Evolutionary conservation across 1,140 invertebrate species (phyloP).

Genomic region (Drosophila fuyamai): DNA sequence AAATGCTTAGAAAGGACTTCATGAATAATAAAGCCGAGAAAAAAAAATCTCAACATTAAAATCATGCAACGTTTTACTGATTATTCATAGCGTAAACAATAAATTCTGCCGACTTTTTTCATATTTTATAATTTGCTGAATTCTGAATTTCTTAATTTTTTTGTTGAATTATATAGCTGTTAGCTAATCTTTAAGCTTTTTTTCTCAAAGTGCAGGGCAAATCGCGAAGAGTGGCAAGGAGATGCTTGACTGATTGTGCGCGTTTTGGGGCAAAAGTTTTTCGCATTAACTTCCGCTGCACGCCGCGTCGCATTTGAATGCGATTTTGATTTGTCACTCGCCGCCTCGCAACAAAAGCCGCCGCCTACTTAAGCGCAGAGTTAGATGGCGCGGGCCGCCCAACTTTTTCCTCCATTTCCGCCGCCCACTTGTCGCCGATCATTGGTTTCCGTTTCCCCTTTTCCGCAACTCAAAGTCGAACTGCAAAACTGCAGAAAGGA

Average conservation of each 20-base stretch:
- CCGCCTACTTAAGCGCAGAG: slow-evolving; percentile 66
- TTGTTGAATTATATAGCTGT: too few relatives aligned
- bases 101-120: too few relatives aligned
- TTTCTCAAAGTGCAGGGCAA: neutral
- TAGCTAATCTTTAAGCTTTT: too few relatives aligned
- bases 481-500: slow-evolving; percentile 21
- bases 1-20: neutral
- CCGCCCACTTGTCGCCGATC: slow-evolving; percentile 79
- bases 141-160: too few relatives aligned
- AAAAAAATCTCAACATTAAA: too few relatives aligned
- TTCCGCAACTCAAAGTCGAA: slow-evolving; percentile 26
- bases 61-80: too few relatives aligned
- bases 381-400: slow-evolving; percentile 25
- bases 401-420: slow-evolving; percentile 72
- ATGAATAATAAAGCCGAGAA: too few relatives aligned
- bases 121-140: too few relatives aligned
- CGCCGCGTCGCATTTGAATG: slow-evolving; percentile 80
- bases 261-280: slow-evolving; percentile 74
- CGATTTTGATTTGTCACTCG: slow-evolving; percentile 83
- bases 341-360: slow-evolving; percentile 74
- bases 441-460: slow-evolving; percentile 73
- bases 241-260: slow-evolving; percentile 77
- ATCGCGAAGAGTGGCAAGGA: neutral
- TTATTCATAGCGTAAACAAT: too few relatives aligned
- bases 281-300: slow-evolving; percentile 82